These are phyloP conservation scores for Empis livida DNA, from an alignment of 2,888 invertebrate genomes.

Conservation along the genomic window DNA sequence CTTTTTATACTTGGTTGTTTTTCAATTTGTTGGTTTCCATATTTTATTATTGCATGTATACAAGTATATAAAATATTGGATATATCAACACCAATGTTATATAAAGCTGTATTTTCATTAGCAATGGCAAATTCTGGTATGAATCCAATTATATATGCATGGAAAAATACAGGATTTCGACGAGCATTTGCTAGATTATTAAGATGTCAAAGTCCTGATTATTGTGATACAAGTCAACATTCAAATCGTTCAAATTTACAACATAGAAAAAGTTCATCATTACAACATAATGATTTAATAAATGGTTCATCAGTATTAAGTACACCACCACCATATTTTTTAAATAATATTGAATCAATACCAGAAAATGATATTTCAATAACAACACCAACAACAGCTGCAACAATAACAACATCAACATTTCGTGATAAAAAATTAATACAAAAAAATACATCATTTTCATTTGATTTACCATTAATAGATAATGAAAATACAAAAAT, in stretches of 20 bases:
- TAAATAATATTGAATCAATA: background rate
- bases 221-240: slow-evolving; percentile 29
- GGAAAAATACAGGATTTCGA: slow-evolving; percentile 70
- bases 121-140: slow-evolving; percentile 70
- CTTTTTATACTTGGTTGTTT: slow-evolving; percentile 66
- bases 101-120: slow-evolving; percentile 53
- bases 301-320: slow-evolving; percentile 4
- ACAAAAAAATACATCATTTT: background rate
- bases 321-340: slow-evolving; percentile 6
- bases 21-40: slow-evolving; percentile 71
- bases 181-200: slow-evolving; percentile 55
- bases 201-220: slow-evolving; percentile 50
- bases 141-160: slow-evolving; percentile 73
- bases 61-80: slow-evolving; percentile 43
- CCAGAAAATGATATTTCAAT: background rate
- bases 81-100: slow-evolving; percentile 42
- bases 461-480: no score
- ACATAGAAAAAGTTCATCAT: slow-evolving; percentile 13
- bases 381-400: background rate
- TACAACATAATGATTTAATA: slow-evolving; percentile 11
- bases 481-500: no score
- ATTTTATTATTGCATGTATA: slow-evolving; percentile 53
- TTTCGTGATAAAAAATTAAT: background rate
- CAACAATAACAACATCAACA: background rate
- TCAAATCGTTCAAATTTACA: slow-evolving; percentile 12